Conservation (phyloP, 2,797 vertebrate genomes). For the Aeoliscus strigatus region DNA sequence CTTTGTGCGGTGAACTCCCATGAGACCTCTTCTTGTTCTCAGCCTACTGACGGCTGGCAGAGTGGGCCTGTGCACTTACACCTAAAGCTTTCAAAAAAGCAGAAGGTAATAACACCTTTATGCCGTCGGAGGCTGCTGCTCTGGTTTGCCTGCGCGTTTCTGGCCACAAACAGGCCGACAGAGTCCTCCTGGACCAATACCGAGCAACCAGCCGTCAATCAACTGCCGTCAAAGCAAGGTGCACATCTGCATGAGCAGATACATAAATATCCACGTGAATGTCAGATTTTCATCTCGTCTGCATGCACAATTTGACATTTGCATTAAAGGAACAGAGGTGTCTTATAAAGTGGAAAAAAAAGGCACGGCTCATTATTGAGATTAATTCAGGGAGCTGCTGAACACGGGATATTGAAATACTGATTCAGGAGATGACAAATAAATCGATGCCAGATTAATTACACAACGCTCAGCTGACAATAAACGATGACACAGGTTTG, state of each 20-base stretch:
- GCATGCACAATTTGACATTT: conserved; percentile 47
- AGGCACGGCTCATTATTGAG: conserved; percentile 27
- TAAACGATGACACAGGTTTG: conserved; percentile 19
- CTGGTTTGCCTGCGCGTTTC: conserved; percentile 18
- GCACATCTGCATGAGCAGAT: conserved; percentile 28
- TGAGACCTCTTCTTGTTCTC: conserved; percentile 64
- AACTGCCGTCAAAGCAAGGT: conserved; percentile 3
- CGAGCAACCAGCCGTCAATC: conserved; percentile 18
- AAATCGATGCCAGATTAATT: conserved; percentile 47
- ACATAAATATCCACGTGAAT: conserved; percentile 38
- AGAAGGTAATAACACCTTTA: conserved; percentile 43
- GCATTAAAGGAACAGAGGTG: conserved; percentile 34
- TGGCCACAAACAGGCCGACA: conserved; percentile 24
- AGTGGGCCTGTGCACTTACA: conserved; percentile 55
- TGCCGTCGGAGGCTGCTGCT: conserved; percentile 14
- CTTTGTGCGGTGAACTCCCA: conserved; percentile 59
- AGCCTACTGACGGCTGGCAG: conserved; percentile 44
- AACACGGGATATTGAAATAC: conserved; percentile 41
- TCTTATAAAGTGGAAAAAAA: conserved; percentile 23
- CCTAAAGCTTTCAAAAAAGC: conserved; percentile 48
- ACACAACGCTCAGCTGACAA: conserved; percentile 9
- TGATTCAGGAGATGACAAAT: conserved; percentile 33
- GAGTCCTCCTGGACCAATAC: conserved; percentile 18
- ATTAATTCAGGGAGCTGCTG: conserved; percentile 34
- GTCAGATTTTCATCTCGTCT: conserved; percentile 41